A percentile compares a stretch with the other conserved stretches of the same genome.
Conservation (phyloP, 2,888 invertebrate genomes). For the Ophraella communa region DNA sequence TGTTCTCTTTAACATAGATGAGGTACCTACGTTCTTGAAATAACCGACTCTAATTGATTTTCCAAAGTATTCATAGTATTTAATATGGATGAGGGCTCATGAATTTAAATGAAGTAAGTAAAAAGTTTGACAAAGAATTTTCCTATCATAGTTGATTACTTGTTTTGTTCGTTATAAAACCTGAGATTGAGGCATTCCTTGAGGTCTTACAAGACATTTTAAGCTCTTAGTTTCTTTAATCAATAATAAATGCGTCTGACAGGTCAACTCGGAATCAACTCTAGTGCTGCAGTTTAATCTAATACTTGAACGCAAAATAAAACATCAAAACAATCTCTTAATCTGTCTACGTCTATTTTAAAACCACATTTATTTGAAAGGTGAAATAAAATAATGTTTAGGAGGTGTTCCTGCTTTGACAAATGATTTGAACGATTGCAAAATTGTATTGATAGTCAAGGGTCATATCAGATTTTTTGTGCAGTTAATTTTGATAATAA, state of each 20-base stretch:
- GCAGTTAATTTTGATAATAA: no score
- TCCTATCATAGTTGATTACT: not conserved
- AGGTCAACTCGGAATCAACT: not conserved
- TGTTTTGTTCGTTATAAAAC: not conserved
- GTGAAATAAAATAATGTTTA: no score
- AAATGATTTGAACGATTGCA: no score
- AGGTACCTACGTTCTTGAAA: no score
- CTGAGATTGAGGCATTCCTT: not conserved
- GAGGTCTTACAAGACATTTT: not conserved
- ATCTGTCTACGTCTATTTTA: no score
- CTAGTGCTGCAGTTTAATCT: not conserved
- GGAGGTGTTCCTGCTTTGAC: no score
- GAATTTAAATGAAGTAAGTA: not conserved
- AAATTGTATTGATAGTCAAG: no score
- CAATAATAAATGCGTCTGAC: not conserved
- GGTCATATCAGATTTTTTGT: no score
- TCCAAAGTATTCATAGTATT: not conserved
- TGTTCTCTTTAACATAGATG: no score
- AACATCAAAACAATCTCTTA: no score
- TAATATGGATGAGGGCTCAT: not conserved
- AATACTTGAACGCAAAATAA: no score
- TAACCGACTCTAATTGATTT: not conserved
- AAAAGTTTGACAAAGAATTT: not conserved
- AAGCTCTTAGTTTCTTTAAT: not conserved
- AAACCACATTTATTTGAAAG: no score